Percentiles rank a stretch among this genome's conserved stretches.
phyloP scores from a whole-genome alignment of 2,113 vertebrate genomes.

The Myrmophylax atrothorax region DNA sequence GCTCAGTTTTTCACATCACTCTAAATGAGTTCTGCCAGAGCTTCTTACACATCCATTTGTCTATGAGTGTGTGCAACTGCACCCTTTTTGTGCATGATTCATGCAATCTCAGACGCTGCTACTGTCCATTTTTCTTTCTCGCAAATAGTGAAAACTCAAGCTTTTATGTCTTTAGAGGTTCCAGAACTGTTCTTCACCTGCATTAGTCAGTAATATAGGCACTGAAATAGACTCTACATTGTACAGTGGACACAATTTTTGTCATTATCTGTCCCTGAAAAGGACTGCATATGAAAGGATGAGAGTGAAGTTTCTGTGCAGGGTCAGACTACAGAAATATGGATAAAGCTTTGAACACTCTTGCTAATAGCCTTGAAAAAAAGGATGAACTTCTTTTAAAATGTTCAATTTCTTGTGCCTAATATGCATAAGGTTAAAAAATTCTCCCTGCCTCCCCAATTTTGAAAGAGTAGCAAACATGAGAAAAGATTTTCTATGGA shows the following conservation, averaged over 20 bases:
- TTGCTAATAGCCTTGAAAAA: not conserved
- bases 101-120: not conserved
- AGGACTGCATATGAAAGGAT: not conserved
- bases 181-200: not conserved
- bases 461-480: not conserved
- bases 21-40: not conserved
- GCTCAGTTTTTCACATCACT: not conserved
- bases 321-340: not conserved
- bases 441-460: not conserved
- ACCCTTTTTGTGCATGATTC: not conserved
- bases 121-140: conserved; percentile 1
- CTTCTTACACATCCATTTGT: conserved; percentile 18
- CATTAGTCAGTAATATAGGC: not conserved
- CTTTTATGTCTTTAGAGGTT: conserved; percentile 12
- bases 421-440: not conserved
- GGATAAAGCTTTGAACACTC: not conserved
- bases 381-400: not conserved
- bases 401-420: not conserved
- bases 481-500: not conserved
- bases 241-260: not conserved
- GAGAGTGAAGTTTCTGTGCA: not conserved
- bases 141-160: not conserved
- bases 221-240: not conserved
- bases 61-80: not conserved
- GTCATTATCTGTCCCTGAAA: not conserved